These are phyloP conservation scores for Nasonovia ribisnigri DNA, from an alignment of 2,888 invertebrate species.

Conservation along the genomic window DNA sequence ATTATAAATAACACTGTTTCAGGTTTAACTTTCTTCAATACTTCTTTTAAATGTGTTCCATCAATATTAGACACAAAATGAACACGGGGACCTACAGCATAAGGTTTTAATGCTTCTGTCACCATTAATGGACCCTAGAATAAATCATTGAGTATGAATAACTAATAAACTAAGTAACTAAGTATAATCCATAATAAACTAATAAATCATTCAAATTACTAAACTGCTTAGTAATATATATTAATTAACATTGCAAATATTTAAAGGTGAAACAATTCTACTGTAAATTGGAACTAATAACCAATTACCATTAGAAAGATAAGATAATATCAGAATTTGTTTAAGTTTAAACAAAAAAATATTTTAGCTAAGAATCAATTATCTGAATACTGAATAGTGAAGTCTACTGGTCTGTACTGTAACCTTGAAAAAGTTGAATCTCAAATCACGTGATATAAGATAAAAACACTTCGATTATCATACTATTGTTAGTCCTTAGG, in stretches of 20 bases:
- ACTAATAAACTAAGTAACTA: background rate
- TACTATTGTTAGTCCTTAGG: background rate
- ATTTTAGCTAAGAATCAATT: background rate
- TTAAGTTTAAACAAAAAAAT: background rate
- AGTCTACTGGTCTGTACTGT: background rate
- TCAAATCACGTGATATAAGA: background rate
- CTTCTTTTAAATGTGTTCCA: slow-evolving; percentile 97
- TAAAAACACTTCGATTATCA: background rate
- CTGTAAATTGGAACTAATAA: background rate
- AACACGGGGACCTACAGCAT: slow-evolving; percentile 84
- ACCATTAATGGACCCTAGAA: slow-evolving; percentile 95
- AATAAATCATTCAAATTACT: background rate
- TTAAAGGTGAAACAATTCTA: slow-evolving; percentile 13
- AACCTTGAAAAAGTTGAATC: background rate
- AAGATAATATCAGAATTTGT: slow-evolving; percentile 21
- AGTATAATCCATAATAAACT: background rate
- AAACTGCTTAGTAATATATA: background rate
- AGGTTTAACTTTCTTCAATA: slow-evolving; percentile 87
- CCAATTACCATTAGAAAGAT: slow-evolving; percentile 13
- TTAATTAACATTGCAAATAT: slow-evolving; percentile 13
- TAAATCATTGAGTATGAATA: background rate
- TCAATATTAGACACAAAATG: slow-evolving; percentile 99
- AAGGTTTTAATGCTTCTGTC: slow-evolving; percentile 95
- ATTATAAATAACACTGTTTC: slow-evolving; percentile 98
- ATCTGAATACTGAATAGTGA: background rate